Percentiles rank a stretch among this genome's conserved stretches.
Conservation (phyloP, 2,888 invertebrate genomes). For the Phyllotreta cruciferae region DNA sequence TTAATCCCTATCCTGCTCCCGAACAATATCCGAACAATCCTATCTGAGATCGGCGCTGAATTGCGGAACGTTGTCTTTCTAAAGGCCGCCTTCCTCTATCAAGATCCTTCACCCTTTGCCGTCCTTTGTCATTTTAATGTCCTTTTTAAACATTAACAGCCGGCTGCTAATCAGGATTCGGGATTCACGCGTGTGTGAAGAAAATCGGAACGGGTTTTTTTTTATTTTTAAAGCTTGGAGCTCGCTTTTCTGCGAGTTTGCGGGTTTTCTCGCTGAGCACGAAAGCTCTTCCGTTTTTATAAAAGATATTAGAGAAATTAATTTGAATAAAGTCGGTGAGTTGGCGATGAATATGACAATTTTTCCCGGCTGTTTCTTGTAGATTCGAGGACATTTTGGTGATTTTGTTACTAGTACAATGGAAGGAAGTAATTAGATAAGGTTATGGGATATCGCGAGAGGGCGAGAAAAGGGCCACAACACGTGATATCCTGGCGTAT, state of each 20-base stretch:
- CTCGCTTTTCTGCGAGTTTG: no score
- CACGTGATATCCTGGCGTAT: conserved; percentile 17
- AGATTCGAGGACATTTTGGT: no score
- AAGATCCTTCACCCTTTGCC: conserved; percentile 44
- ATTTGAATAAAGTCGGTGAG: no score
- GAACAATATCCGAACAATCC: conserved; percentile 31
- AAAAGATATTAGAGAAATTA: no score
- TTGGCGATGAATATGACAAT: no score
- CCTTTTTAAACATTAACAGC: conserved; percentile 53
- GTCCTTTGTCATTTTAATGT: conserved; percentile 50
- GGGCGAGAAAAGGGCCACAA: neutral
- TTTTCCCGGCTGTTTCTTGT: no score
- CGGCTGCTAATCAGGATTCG: conserved; percentile 45
- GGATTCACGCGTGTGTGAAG: conserved; percentile 42
- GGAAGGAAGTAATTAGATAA: no score
- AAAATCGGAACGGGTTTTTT: conserved; percentile 32
- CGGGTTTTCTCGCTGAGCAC: no score
- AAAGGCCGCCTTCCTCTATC: conserved; percentile 43
- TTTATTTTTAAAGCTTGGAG: no score
- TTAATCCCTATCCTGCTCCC: conserved; percentile 15
- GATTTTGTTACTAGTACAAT: no score
- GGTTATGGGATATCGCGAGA: no score
- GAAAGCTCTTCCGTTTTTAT: no score
- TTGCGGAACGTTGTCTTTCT: conserved; percentile 36
- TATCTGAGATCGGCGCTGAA: conserved; percentile 40